A percentile compares a stretch with the other conserved stretches of the same genome.
Evolutionary conservation across 2,888 invertebrate species (phyloP).

Genomic region (Folsomia manolachei): DNA sequence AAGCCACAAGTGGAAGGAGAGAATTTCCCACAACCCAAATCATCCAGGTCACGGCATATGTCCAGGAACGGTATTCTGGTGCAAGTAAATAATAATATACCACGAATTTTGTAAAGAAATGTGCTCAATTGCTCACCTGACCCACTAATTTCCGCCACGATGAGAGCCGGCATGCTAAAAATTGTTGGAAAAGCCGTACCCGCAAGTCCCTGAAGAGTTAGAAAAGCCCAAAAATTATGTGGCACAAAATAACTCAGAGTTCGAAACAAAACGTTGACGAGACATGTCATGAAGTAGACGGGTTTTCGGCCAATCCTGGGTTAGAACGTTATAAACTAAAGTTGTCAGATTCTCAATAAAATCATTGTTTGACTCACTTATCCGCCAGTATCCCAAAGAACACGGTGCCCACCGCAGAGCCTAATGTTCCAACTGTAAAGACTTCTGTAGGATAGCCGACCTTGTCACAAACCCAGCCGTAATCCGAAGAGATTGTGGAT

Average conservation of each 20-base stretch:
- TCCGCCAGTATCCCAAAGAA: slow-evolving; percentile 62
- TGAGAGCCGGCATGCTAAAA: slow-evolving; percentile 41
- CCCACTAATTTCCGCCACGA: slow-evolving; percentile 41
- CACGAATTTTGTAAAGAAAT: background rate
- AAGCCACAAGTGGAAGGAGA: slow-evolving; percentile 51
- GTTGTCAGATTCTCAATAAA: too few relatives aligned
- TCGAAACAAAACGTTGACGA: slow-evolving; percentile 42
- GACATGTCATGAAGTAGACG: slow-evolving; percentile 39
- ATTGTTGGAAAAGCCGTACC: slow-evolving; percentile 41
- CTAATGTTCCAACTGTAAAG: slow-evolving; percentile 58
- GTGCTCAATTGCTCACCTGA: slow-evolving; percentile 31
- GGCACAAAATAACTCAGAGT: slow-evolving; percentile 36
- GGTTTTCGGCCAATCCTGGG: slow-evolving; percentile 46
- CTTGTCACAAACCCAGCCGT: slow-evolving; percentile 45
- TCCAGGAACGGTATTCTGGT: slow-evolving; percentile 37
- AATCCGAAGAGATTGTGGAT: slow-evolving; percentile 44
- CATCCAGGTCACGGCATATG: slow-evolving; percentile 40
- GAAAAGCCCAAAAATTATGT: slow-evolving; percentile 26
- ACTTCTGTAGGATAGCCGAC: slow-evolving; percentile 55
- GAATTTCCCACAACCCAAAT: slow-evolving; percentile 40
- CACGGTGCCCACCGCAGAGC: slow-evolving; percentile 61
- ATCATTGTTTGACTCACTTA: too few relatives aligned
- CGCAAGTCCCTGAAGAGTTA: slow-evolving; percentile 32
- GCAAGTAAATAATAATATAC: background rate
- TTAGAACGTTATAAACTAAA: too few relatives aligned